Conservation (phyloP, 2,113 vertebrate genomes). For the Heptranchias perlo region DNA sequence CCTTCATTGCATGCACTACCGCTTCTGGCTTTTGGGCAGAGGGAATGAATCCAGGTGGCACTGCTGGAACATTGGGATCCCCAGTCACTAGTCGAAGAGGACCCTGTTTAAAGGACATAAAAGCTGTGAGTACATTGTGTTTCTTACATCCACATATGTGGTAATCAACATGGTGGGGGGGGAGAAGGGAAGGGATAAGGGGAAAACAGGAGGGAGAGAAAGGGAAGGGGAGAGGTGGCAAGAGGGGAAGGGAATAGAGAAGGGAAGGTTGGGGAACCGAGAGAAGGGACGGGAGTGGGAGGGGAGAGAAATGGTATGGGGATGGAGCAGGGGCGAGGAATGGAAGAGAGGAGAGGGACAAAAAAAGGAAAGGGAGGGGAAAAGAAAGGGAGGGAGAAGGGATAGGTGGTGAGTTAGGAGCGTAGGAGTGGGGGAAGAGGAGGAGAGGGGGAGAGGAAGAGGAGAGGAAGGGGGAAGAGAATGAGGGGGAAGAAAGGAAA, state of each 20-base stretch:
- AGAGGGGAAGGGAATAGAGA: too few species aligned
- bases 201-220: neutral
- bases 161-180: neutral
- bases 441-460: too few species aligned
- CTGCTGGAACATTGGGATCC: conserved; percentile 67
- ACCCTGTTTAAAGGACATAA: conserved; percentile 58
- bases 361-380: neutral
- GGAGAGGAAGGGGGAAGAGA: neutral
- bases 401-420: too few species aligned
- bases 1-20: conserved; percentile 94
- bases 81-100: conserved; percentile 66
- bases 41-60: conserved; percentile 63
- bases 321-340: neutral
- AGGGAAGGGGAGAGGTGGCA: too few species aligned
- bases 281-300: neutral
- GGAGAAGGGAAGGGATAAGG: neutral
- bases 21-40: conserved; percentile 86
- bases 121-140: neutral
- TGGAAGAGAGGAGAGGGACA: neutral
- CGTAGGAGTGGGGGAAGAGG: too few species aligned
- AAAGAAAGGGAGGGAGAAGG: too few species aligned
- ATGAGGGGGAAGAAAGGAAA: neutral
- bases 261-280: neutral
- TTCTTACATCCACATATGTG: too few species aligned
- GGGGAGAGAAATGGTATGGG: too few species aligned